Percentiles rank a stretch among this genome's conserved stretches.
phyloP scores from a whole-genome alignment of 2,888 invertebrate species.

The Embidobia sp. region DNA sequence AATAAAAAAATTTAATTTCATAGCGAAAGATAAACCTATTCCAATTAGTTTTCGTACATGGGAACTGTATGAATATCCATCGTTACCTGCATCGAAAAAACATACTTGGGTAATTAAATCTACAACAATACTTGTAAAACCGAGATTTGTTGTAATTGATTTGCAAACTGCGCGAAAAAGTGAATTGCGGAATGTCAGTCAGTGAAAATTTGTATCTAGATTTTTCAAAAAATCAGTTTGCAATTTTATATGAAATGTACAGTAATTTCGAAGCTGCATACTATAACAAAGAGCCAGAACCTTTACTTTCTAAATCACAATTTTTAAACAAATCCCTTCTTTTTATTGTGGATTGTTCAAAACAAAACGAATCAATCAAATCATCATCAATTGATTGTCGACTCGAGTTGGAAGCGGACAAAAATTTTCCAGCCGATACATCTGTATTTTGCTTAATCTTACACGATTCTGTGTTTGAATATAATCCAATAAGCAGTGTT shows the following conservation, averaged over 20 bases:
- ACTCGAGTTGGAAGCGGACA: constrained; percentile 20
- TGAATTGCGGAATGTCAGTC: no score
- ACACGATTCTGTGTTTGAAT: constrained; percentile 36
- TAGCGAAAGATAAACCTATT: constrained; percentile 1
- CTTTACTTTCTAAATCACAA: constrained; percentile 6
- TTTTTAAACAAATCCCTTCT: constrained; percentile 7
- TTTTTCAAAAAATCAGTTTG: constrained; percentile 23
- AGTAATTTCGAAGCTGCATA: constrained; percentile 25
- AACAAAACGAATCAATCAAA: constrained; percentile 43
- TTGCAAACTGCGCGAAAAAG: no score
- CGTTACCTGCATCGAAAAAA: background rate
- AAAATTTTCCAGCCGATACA: constrained; percentile 31
- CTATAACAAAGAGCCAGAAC: constrained; percentile 8
- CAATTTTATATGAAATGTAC: constrained; percentile 43
- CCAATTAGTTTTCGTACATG: background rate
- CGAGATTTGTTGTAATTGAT: background rate
- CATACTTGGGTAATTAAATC: background rate
- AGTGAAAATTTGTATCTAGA: background rate
- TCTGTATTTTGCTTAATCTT: constrained; percentile 29
- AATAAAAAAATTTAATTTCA: background rate
- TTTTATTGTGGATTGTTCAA: constrained; percentile 26
- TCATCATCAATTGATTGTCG: constrained; percentile 29
- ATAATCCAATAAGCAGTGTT: constrained; percentile 16
- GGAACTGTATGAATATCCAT: background rate
- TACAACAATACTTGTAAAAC: background rate